Percentiles rank a stretch among this genome's conserved stretches.
These are phyloP conservation scores for Thaumetopoea pityocampa DNA, from an alignment of 1,140 invertebrate species.

Conservation along the genomic window DNA sequence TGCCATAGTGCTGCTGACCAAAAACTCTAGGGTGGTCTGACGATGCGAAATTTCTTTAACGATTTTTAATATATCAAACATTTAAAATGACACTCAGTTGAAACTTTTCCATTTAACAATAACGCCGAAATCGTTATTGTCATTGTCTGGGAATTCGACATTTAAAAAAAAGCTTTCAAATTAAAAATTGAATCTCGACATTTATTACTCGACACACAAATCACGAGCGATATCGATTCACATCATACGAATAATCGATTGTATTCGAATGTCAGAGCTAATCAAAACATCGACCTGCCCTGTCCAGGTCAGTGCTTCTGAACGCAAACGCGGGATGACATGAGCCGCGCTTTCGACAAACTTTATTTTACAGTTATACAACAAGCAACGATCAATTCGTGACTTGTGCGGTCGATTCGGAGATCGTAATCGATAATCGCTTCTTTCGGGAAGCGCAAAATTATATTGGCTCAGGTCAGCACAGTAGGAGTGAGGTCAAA, in stretches of 20 bases:
- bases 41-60: no score
- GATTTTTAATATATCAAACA: no score
- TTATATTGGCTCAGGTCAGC: slow-evolving; percentile 10
- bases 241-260: slow-evolving; percentile 70
- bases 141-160: slow-evolving; percentile 7
- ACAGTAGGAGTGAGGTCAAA: slow-evolving; percentile 43
- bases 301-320: slow-evolving; percentile 63
- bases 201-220: slow-evolving; percentile 33
- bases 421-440: slow-evolving; percentile 7
- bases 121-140: not conserved
- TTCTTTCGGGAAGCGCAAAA: slow-evolving; percentile 10
- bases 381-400: slow-evolving; percentile 7
- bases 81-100: no score
- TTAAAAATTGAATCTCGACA: slow-evolving; percentile 39
- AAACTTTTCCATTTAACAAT: not conserved
- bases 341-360: slow-evolving; percentile 34
- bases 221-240: slow-evolving; percentile 48
- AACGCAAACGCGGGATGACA: slow-evolving; percentile 60
- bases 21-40: no score
- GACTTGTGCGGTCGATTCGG: slow-evolving; percentile 3
- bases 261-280: slow-evolving; percentile 65
- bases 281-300: slow-evolving; percentile 60
- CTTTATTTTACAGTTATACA: slow-evolving; percentile 16
- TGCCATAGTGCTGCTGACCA: no score
- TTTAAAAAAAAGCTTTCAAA: slow-evolving; percentile 28